Conservation (phyloP, 2,113 vertebrate genomes). For the Corynorhinus townsendii region DNA sequence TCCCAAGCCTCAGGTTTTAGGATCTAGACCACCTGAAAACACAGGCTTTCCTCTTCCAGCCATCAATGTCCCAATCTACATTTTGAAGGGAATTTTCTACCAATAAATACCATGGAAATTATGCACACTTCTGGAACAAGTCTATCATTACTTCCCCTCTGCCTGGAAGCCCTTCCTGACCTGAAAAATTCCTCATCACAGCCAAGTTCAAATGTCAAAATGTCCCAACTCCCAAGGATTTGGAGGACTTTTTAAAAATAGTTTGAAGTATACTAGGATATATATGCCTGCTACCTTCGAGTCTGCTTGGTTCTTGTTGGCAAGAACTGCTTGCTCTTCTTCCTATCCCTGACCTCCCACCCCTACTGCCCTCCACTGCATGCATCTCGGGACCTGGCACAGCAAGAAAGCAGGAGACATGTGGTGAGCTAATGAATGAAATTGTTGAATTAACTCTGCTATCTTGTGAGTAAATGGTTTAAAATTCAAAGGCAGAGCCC, state of each 20-base stretch:
- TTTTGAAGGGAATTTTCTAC: background rate
- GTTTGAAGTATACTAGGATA: background rate
- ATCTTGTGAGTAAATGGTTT: background rate
- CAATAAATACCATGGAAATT: background rate
- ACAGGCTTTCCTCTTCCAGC: background rate
- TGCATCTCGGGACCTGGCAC: background rate
- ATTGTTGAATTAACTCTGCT: background rate
- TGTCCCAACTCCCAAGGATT: background rate
- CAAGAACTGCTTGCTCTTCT: background rate
- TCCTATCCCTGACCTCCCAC: background rate
- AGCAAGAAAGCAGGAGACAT: background rate
- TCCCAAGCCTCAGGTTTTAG: background rate
- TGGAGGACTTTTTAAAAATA: background rate
- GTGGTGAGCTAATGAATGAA: background rate
- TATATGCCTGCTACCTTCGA: background rate
- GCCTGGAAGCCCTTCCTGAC: background rate
- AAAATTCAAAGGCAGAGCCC: constrained; percentile 15
- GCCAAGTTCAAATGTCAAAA: constrained; percentile 10
- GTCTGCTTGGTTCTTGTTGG: background rate
- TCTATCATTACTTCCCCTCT: background rate
- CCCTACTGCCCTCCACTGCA: background rate
- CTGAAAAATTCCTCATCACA: background rate
- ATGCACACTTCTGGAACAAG: constrained; percentile 7
- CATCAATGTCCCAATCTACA: background rate
- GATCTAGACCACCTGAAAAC: background rate